These are phyloP conservation scores for Anorthoa munda DNA, from an alignment of 2,888 invertebrate genomes.

Conservation along the genomic window DNA sequence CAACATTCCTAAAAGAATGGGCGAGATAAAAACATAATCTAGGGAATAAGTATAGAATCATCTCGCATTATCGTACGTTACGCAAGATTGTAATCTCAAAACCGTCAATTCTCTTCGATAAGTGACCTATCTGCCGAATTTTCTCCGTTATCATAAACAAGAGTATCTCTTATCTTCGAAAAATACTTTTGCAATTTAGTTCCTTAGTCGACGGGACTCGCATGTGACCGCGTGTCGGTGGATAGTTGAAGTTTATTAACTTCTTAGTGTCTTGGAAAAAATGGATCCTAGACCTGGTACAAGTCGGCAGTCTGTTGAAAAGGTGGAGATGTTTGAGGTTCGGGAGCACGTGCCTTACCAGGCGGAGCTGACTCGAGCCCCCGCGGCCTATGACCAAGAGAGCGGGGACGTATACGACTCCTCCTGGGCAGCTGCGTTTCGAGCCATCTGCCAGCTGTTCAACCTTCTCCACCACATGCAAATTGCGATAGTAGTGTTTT, in stretches of 20 bases:
- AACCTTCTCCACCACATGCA: conserved; percentile 88
- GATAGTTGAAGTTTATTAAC: conserved; percentile 35
- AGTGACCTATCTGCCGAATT: conserved; percentile 74
- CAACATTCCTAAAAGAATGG: conserved; percentile 75
- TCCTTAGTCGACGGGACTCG: conserved; percentile 69
- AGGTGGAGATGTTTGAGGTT: conserved; percentile 87
- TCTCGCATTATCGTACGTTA: conserved; percentile 78
- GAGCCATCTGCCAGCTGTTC: conserved; percentile 84
- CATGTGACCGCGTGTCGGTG: conserved; percentile 71
- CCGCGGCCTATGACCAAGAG: conserved; percentile 84
- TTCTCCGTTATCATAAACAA: conserved; percentile 79
- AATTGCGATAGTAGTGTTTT: conserved; percentile 86
- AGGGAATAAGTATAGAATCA: conserved; percentile 71
- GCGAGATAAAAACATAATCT: conserved; percentile 80
- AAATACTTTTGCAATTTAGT: conserved; percentile 75
- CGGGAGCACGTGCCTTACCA: conserved; percentile 88
- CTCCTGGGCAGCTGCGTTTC: conserved; percentile 86
- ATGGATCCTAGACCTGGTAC: conserved; percentile 87
- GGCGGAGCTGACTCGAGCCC: conserved; percentile 85
- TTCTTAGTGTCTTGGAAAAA: conserved; percentile 65
- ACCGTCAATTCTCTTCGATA: conserved; percentile 83
- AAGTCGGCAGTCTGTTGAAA: conserved; percentile 84
- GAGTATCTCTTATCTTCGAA: conserved; percentile 70
- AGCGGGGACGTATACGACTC: conserved; percentile 79
- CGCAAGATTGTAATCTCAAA: conserved; percentile 85